Percentiles rank a stretch among this genome's conserved stretches.
Evolutionary conservation across 2,113 vertebrate species (phyloP).

Genomic region (Dasyprocta punctata): DNA sequence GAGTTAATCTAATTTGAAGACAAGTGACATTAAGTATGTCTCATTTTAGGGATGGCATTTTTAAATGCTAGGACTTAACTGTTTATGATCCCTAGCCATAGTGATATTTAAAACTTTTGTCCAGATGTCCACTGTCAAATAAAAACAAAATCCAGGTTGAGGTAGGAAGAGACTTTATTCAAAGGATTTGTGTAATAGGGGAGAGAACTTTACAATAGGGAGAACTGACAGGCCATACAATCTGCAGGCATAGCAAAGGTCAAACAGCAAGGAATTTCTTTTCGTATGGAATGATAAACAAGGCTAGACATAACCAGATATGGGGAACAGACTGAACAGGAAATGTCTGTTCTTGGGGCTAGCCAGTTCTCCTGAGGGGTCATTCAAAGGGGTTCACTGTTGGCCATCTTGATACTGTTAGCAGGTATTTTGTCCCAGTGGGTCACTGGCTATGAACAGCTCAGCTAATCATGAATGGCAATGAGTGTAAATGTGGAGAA

Average conservation of each 20-base stretch:
- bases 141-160: background rate
- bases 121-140: background rate
- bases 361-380: background rate
- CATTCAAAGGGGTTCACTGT: background rate
- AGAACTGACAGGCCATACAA: background rate
- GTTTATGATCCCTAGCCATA: background rate
- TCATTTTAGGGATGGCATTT: background rate
- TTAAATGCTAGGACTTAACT: background rate
- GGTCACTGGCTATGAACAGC: background rate
- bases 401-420: background rate
- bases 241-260: background rate
- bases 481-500: background rate
- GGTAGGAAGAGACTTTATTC: background rate
- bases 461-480: background rate
- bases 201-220: background rate
- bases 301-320: background rate
- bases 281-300: background rate
- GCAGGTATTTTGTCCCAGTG: background rate
- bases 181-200: background rate
- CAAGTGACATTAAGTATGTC: background rate
- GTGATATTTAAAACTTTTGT: constrained; percentile 12
- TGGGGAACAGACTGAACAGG: background rate
- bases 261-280: background rate
- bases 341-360: background rate
- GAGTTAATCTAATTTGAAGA: constrained; percentile 34